phyloP scores from a whole-genome alignment of 2,888 invertebrate species.

The Aquatica leii region DNA sequence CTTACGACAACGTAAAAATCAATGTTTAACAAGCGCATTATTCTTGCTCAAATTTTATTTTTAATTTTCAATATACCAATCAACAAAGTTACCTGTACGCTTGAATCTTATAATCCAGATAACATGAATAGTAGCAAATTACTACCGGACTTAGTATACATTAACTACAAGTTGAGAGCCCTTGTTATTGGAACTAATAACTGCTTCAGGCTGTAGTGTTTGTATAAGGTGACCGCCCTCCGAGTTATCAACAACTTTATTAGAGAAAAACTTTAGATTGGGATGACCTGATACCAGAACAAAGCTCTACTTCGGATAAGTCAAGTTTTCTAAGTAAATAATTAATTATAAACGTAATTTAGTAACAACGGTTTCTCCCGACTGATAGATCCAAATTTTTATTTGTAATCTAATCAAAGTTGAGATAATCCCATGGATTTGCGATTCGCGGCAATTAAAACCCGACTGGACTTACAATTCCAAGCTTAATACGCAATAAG shows the following conservation, averaged over 20 bases:
- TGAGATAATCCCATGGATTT: slow-evolving; percentile 48
- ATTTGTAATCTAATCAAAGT: slow-evolving; percentile 48
- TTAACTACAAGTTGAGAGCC: slow-evolving; percentile 40
- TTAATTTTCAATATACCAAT: too few species aligned
- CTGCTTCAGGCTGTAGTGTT: slow-evolving; percentile 53
- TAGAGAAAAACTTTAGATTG: slow-evolving; percentile 36
- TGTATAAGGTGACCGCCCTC: slow-evolving; percentile 52
- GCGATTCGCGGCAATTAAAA: slow-evolving; percentile 50
- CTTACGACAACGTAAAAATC: not conserved
- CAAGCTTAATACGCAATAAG: slow-evolving; percentile 54
- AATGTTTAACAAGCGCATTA: not conserved
- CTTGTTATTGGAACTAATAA: slow-evolving; percentile 59
- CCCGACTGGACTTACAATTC: slow-evolving; percentile 47
- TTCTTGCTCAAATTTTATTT: not conserved
- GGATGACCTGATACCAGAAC: slow-evolving; percentile 33
- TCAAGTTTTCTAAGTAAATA: too few species aligned
- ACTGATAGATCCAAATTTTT: slow-evolving; percentile 37
- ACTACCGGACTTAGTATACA: slow-evolving; percentile 51
- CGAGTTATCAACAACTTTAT: slow-evolving; percentile 46
- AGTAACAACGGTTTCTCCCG: not conserved
- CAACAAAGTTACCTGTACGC: too few species aligned
- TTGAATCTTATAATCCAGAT: slow-evolving; percentile 41
- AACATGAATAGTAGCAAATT: slow-evolving; percentile 56
- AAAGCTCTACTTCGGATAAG: not conserved
- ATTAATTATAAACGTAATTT: slow-evolving; percentile 3